These are phyloP conservation scores for Eospalax fontanierii DNA, from an alignment of 2,797 vertebrate species.

Conservation along the genomic window DNA sequence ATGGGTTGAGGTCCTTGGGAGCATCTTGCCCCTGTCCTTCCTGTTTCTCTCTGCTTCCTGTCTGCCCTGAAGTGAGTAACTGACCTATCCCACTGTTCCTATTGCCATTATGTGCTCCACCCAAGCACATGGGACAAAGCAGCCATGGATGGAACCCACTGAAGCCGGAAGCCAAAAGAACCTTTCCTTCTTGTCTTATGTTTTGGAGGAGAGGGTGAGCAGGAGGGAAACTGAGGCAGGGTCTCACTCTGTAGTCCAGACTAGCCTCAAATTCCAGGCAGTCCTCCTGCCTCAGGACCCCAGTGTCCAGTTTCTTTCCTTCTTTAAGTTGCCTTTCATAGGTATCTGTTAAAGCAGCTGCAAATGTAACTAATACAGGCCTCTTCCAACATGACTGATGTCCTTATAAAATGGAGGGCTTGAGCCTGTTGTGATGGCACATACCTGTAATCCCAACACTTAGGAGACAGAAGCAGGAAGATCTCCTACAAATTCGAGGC, in stretches of 20 bases:
- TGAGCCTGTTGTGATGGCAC: neutral
- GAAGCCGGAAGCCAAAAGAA: neutral
- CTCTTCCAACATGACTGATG: too few species aligned
- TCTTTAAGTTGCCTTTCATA: too few species aligned
- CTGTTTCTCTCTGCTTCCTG: neutral
- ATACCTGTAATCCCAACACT: too few species aligned
- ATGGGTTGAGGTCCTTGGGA: neutral
- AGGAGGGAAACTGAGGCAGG: accelerated
- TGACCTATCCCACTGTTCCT: neutral
- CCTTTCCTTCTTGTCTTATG: neutral
- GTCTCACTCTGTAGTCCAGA: neutral
- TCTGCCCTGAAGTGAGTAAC: neutral
- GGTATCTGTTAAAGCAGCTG: too few species aligned
- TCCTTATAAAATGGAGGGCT: neutral
- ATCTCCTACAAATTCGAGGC: neutral
- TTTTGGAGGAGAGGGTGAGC: too few species aligned
- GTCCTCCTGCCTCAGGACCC: too few species aligned
- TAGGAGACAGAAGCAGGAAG: too few species aligned
- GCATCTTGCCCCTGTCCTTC: neutral
- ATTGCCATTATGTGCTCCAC: neutral
- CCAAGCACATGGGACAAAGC: neutral
- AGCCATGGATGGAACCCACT: neutral
- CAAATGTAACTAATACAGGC: too few species aligned
- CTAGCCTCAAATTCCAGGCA: too few species aligned
- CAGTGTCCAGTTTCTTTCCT: too few species aligned